Evolutionary conservation across 2,888 invertebrate genomes (phyloP).

Genomic region (Aspidapion aeneum): DNA sequence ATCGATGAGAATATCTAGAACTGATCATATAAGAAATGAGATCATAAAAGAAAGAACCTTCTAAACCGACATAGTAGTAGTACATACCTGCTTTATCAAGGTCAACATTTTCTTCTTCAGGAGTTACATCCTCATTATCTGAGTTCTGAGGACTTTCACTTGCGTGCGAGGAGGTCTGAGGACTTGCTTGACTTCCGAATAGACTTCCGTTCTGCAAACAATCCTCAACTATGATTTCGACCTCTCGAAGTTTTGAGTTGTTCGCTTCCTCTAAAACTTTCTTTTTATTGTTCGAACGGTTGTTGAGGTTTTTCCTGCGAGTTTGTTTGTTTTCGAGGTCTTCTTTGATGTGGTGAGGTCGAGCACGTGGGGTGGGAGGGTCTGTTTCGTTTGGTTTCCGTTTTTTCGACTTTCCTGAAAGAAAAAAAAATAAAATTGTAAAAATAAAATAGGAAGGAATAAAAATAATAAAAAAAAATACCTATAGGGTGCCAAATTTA

Average conservation of each 20-base stretch:
- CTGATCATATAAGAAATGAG: too few species aligned
- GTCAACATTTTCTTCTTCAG: neutral
- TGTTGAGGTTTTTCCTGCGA: slow-evolving; percentile 39
- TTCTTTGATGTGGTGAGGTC: slow-evolving; percentile 41
- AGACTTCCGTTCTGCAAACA: slow-evolving; percentile 39
- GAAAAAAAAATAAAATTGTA: too few species aligned
- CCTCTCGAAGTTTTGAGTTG: slow-evolving; percentile 47
- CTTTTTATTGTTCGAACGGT: slow-evolving; percentile 42
- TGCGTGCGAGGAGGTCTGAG: neutral
- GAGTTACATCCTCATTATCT: neutral
- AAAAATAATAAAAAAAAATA: too few species aligned
- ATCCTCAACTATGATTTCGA: slow-evolving; percentile 46
- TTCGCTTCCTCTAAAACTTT: slow-evolving; percentile 48
- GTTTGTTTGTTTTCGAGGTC: slow-evolving; percentile 43
- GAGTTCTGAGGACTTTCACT: neutral
- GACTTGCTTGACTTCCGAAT: neutral
- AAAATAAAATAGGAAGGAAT: too few species aligned
- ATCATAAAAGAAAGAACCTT: too few species aligned
- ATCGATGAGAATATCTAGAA: too few species aligned
- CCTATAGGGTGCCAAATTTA: too few species aligned
- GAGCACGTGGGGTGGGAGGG: slow-evolving; percentile 31
- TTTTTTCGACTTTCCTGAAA: slow-evolving; percentile 37
- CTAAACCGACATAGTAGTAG: too few species aligned
- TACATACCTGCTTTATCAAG: neutral
- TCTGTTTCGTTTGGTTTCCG: slow-evolving; percentile 44